These are phyloP conservation scores for Myodes glareolus DNA, from an alignment of 2,113 vertebrate genomes.

Conservation along the genomic window DNA sequence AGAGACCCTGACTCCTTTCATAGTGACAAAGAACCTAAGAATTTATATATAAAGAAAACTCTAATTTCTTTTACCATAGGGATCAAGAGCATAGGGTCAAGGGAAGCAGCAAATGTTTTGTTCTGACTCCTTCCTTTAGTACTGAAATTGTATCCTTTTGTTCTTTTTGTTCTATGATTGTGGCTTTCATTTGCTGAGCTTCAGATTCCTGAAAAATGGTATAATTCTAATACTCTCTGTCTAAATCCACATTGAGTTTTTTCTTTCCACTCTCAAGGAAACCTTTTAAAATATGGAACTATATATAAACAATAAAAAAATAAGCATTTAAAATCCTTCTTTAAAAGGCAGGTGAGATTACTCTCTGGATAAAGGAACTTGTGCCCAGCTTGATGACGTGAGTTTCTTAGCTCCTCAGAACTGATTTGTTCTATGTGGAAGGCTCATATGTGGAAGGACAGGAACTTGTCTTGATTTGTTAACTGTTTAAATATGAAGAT, in stretches of 20 bases:
- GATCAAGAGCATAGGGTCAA: neutral
- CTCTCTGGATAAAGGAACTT: no score
- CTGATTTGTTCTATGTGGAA: no score
- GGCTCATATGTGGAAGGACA: neutral
- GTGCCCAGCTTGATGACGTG: neutral
- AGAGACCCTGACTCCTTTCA: neutral
- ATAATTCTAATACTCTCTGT: constrained; percentile 1
- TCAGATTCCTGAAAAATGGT: neutral
- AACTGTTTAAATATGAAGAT: neutral
- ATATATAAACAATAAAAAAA: neutral
- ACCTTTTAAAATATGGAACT: neutral
- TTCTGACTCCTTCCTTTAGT: neutral
- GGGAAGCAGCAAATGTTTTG: constrained; percentile 43
- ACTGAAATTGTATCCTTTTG: constrained; percentile 10
- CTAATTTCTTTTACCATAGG: neutral
- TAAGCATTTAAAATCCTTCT: neutral
- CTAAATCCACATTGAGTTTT: neutral
- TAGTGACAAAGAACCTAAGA: neutral
- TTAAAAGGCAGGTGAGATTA: neutral
- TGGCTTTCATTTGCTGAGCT: constrained; percentile 36
- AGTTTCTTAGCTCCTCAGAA: neutral
- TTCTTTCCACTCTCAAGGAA: neutral
- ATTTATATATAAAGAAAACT: neutral
- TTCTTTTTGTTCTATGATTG: constrained; percentile 43
- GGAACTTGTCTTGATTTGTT: neutral